Evolutionary conservation across 2,888 invertebrate genomes (phyloP).

Genomic region (Drosophila formosana): DNA sequence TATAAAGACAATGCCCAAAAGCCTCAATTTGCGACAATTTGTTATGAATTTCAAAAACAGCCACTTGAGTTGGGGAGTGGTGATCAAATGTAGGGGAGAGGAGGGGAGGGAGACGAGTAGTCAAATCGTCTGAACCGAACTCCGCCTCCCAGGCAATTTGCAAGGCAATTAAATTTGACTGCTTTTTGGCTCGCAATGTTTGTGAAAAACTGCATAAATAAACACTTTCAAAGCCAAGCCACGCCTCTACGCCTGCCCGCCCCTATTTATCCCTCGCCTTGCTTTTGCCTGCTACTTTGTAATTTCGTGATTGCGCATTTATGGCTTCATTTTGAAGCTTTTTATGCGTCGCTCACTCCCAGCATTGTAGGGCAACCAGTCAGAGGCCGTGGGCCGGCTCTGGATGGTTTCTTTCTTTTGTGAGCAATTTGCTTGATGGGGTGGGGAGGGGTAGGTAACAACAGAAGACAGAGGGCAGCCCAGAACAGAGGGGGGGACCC

Average conservation of each 20-base stretch:
- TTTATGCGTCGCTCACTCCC: conserved; percentile 60
- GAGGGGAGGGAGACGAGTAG: background rate
- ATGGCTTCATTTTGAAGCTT: conserved; percentile 77
- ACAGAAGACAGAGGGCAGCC: background rate
- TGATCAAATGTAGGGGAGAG: background rate
- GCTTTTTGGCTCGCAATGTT: conserved; percentile 58
- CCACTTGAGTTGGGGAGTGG: background rate
- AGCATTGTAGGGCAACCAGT: background rate
- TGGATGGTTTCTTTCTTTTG: conserved; percentile 41
- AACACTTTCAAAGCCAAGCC: conserved; percentile 61
- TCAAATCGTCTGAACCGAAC: conserved; percentile 1
- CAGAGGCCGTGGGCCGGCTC: background rate
- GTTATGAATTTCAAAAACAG: conserved; percentile 65
- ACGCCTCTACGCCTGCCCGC: conserved; percentile 19
- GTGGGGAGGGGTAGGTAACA: background rate
- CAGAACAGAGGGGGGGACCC: conserved; percentile 1
- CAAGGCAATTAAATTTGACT: conserved; percentile 79
- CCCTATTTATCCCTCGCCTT: background rate
- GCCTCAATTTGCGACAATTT: conserved; percentile 67
- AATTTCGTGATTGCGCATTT: conserved; percentile 82
- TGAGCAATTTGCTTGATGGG: conserved; percentile 30
- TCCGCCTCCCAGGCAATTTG: conserved; percentile 62
- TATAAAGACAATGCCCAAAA: conserved; percentile 45
- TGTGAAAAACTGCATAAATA: conserved; percentile 75
- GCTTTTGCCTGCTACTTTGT: conserved; percentile 59